Evolutionary conservation across 2,797 vertebrate genomes (phyloP), one percentile per base, ranked within the genome.

Genomic region (Betta splendens): DNA sequence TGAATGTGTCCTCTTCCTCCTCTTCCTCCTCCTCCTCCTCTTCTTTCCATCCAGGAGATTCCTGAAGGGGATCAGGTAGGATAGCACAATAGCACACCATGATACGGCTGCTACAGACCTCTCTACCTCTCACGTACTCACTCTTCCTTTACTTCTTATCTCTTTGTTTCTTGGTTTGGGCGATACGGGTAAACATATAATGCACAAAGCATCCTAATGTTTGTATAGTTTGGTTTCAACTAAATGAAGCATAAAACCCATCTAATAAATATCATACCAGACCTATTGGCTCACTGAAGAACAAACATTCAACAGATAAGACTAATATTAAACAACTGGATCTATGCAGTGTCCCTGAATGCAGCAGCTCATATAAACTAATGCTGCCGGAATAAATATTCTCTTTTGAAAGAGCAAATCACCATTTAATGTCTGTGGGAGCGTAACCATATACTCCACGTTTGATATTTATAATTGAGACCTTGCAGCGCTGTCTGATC

Each of bases 61-160:
- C 94, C 95, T 94, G 95, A 98, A 94, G 96, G 93, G 94, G 96
- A 98, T 92, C 95, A 99, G 97, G 97, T 99, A 98, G 96, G 89
- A 85, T 70, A 84, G 79, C 73, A 80, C 81, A 76, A 58, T 79
- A 72, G 83, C 77, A 83, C 77, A 79, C 55, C 85, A 82, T 85
- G 81, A 83, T 83, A 88, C 55, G 77, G 83, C 84, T 85, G 85
- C 80, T 79, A 76, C 81, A 86, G 85, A 81, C 77, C 67, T 59
- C 48, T 80, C 66, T 70, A 61, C 64, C 58, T 81, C 52, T 63
- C n/a, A n/a, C 32, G 76, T 65, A 28, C 64, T 71, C 69, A 23
- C 26, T 51, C 31, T 28, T 11, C 9, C 25, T 52, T 3, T 62
- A 18, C 48, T 11, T 47, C 40, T 80, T 66, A 47, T 64, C 33